These are phyloP conservation scores for Liolophura sinensis DNA, from an alignment of 1,140 invertebrate species.

Conservation along the genomic window DNA sequence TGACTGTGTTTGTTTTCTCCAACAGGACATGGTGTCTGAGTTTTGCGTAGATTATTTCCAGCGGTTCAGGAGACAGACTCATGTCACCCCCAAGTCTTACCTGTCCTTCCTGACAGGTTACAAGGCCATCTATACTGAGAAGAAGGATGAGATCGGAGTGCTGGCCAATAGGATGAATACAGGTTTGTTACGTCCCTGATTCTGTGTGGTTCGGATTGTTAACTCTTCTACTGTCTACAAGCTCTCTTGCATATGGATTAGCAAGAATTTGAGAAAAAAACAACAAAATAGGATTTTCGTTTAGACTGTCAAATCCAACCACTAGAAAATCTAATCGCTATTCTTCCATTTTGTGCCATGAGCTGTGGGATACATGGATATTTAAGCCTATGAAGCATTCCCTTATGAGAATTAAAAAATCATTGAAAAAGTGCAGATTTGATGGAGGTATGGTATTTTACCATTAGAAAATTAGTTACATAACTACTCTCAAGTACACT, in stretches of 20 bases:
- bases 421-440: too few species aligned
- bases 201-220: neutral
- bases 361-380: too few species aligned
- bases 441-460: too few species aligned
- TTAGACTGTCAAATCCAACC: too few species aligned
- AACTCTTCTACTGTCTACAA: too few species aligned
- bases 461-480: too few species aligned
- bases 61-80: conserved; percentile 87
- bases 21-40: conserved; percentile 88
- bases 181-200: conserved; percentile 51
- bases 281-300: neutral
- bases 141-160: conserved; percentile 85
- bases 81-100: conserved; percentile 97
- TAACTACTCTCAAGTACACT: too few species aligned
- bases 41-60: conserved; percentile 92
- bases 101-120: conserved; percentile 94
- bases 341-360: too few species aligned
- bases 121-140: conserved; percentile 89
- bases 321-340: too few species aligned
- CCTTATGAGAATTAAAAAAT: too few species aligned
- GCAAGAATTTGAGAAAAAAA: neutral
- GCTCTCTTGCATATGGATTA: neutral
- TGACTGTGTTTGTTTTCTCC: conserved; percentile 53
- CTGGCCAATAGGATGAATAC: conserved; percentile 92
- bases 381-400: too few species aligned